Evolutionary conservation across 2,888 invertebrate genomes (phyloP), one percentile per base, ranked within the genome.

Genomic region (Oegoconia quadripuncta): DNA sequence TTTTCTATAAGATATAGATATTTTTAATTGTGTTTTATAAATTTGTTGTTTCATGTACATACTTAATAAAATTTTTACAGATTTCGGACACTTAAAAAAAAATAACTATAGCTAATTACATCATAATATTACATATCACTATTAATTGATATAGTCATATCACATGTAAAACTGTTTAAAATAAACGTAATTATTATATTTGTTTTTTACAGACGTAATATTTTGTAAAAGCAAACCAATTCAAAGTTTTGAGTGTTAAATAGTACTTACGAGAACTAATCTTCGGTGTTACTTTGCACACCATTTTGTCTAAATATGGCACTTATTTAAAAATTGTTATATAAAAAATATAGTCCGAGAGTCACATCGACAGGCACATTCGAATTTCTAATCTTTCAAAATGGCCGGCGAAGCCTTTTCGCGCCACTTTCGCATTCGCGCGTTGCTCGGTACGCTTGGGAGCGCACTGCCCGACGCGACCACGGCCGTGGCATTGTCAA

Each of bases 241-340:
- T 23, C 9, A 8, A 23, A 8, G 23, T 6, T 6, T 2, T 3
- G 25, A 12, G 5, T 9, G 25, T 13, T 3, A 46, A 55, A 52
- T 45, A 37, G 42, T 36, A 77, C 80, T 80, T 44, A 82, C 81
- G 67, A 30, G 64, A 68, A 14, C 52, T 57, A 22, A 63, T 50
- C 46, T 69, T 73, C 3, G 80, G 82, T 33, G 70, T 52, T n/a
- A 81, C 68, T 60, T 77, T 80, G 54, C 76, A 79, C 42, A 79
- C 81, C 82, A 81, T 81, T 35, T 47, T 65, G 39, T 28, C 14
- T 36, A 31, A 9, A 9, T 37, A 31, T 37, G 37, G 31, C 37
- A 37, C 37, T 31, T 12, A 11, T 27, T 7, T n/a, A 37, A 23
- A 37, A 35, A 35, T n/a, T n/a, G 8, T 3, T 4, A 16, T n/a